Conservation (phyloP, 2,888 invertebrate genomes). For the Lamellibrachia satsuma region DNA sequence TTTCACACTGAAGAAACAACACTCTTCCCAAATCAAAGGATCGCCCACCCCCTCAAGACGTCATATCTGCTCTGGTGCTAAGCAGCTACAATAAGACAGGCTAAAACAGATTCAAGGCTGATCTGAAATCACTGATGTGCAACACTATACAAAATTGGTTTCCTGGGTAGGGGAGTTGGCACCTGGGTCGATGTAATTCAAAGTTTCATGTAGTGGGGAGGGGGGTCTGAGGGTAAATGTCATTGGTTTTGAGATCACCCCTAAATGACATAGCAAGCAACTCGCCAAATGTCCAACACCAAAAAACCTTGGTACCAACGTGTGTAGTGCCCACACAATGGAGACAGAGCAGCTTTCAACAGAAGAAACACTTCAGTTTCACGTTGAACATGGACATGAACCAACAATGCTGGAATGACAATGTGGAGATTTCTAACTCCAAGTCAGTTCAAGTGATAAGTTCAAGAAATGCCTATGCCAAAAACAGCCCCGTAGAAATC, state of each 20-base stretch:
- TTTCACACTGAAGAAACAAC: not conserved
- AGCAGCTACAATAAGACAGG: not conserved
- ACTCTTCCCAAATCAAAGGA: too few relatives aligned
- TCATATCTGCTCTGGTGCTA: not conserved
- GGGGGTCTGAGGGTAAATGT: too few relatives aligned
- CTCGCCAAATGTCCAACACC: not conserved
- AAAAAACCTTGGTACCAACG: not conserved
- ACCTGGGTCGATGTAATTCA: too few relatives aligned
- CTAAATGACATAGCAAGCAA: not conserved
- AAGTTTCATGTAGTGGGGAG: too few relatives aligned
- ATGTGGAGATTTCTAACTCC: not conserved
- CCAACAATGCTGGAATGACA: not conserved
- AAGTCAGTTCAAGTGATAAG: not conserved
- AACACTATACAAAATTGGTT: too few relatives aligned
- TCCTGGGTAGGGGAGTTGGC: too few relatives aligned
- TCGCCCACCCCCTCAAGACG: not conserved
- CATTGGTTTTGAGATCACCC: too few relatives aligned
- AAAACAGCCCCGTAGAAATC: not conserved
- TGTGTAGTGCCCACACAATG: too few relatives aligned
- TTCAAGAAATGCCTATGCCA: not conserved
- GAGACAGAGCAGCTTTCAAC: not conserved
- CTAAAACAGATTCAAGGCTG: not conserved
- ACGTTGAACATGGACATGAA: not conserved
- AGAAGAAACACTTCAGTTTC: not conserved
- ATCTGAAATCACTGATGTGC: too few relatives aligned